A percentile compares a stretch with the other conserved stretches of the same genome.
Evolutionary conservation across 1,140 invertebrate genomes (phyloP).

Genomic region (Lepidurus packardi): DNA sequence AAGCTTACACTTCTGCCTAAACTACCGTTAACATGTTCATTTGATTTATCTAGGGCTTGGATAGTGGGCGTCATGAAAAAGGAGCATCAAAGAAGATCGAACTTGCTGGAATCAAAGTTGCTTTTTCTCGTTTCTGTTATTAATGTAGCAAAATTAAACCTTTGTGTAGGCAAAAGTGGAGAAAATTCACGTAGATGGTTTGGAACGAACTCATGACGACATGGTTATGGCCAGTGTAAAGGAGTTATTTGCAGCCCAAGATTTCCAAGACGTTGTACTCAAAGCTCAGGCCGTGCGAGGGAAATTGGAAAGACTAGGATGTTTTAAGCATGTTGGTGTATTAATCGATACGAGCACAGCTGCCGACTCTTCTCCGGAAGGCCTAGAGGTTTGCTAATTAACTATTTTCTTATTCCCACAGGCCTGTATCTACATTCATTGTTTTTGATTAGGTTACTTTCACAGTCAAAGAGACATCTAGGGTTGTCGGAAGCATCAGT

Average conservation of each 20-base stretch:
- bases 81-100: constrained; percentile 11
- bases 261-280: constrained; percentile 50
- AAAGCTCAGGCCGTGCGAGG: constrained; percentile 53
- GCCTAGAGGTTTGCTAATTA: constrained; percentile 60
- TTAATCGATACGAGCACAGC: constrained; percentile 76
- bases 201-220: constrained; percentile 75
- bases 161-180: constrained; percentile 64
- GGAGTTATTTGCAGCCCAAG: constrained; percentile 63
- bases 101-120: background rate
- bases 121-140: background rate
- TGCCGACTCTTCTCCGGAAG: constrained; percentile 60
- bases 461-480: constrained; percentile 65
- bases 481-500: constrained; percentile 69
- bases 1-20: background rate
- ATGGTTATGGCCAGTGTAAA: constrained; percentile 64
- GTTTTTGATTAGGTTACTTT: constrained; percentile 63
- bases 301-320: constrained; percentile 67
- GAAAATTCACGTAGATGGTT: constrained; percentile 68
- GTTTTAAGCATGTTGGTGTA: constrained; percentile 73
- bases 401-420: background rate
- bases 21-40: background rate
- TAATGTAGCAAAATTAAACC: background rate
- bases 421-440: background rate
- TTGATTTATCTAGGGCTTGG: background rate
- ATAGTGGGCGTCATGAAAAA: constrained; percentile 11